These are phyloP conservation scores for Leucosticte australis DNA, from an alignment of 2,113 vertebrate genomes.

Conservation along the genomic window DNA sequence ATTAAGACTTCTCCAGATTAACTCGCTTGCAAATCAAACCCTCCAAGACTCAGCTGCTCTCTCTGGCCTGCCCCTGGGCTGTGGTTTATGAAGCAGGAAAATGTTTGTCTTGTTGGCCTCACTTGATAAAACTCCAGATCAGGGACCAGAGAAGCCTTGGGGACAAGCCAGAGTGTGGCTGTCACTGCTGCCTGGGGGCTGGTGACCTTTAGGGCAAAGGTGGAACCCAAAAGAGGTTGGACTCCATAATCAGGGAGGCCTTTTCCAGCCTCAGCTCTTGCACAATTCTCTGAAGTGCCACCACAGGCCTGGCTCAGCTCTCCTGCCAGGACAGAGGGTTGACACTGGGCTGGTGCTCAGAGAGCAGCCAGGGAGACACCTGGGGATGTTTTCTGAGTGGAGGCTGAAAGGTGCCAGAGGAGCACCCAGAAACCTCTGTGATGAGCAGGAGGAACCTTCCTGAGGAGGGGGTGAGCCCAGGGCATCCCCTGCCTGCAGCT, in stretches of 20 bases:
- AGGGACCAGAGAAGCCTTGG: neutral
- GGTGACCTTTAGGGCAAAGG: neutral
- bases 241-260: too few species aligned
- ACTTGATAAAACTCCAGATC: neutral
- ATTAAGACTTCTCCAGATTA: neutral
- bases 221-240: neutral
- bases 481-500: neutral
- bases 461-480: neutral
- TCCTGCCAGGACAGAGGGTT: neutral
- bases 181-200: neutral
- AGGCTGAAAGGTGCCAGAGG: neutral
- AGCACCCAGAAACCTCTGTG: neutral
- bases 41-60: neutral
- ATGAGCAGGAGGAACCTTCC: neutral
- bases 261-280: neutral
- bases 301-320: neutral
- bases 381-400: fast-evolving
- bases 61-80: neutral
- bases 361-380: neutral
- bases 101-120: neutral
- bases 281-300: fast-evolving
- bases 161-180: neutral
- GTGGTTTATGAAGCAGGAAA: neutral
- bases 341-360: neutral
- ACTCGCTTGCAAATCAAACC: neutral